Evolutionary conservation across 2,888 invertebrate species (phyloP).

Genomic region (Ennomos quercinarius): DNA sequence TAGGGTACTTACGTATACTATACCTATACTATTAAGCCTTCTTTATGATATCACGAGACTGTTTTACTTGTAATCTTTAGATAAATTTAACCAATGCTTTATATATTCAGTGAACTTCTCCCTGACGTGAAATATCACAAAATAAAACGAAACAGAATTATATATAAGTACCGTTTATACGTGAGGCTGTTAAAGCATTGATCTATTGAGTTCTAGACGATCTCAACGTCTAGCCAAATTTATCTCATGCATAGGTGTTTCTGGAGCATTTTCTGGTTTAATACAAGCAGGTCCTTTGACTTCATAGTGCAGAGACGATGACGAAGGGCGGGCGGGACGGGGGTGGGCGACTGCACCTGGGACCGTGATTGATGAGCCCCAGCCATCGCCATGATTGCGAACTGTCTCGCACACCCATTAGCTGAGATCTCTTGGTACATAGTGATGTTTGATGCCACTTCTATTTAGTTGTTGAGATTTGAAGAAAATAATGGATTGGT

Average conservation of each 20-base stretch:
- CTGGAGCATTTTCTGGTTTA: slow-evolving; percentile 9
- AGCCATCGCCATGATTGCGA: slow-evolving; percentile 75
- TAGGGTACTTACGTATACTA: no score
- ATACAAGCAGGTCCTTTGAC: slow-evolving; percentile 47
- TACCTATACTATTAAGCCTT: no score
- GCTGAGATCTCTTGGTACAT: slow-evolving; percentile 37
- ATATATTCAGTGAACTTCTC: no score
- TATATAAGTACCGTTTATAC: no score
- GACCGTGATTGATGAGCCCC: slow-evolving; percentile 80
- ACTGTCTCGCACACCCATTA: slow-evolving; percentile 59
- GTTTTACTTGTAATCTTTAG: no score
- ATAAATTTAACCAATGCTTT: no score
- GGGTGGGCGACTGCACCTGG: slow-evolving; percentile 68
- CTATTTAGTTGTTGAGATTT: slow-evolving; percentile 4
- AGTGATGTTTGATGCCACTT: slow-evolving; percentile 21
- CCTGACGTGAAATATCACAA: no score
- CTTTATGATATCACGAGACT: no score
- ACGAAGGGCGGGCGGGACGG: slow-evolving; percentile 42
- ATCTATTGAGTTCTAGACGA: background rate
- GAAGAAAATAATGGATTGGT: background rate
- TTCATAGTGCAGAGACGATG: slow-evolving; percentile 48
- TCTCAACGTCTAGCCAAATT: no score
- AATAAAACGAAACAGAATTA: no score
- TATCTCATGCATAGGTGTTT: background rate
- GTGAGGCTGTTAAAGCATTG: no score